Base-by-base conservation (phyloP, 2,797 vertebrate species). In the Hirundo rustica region DNA sequence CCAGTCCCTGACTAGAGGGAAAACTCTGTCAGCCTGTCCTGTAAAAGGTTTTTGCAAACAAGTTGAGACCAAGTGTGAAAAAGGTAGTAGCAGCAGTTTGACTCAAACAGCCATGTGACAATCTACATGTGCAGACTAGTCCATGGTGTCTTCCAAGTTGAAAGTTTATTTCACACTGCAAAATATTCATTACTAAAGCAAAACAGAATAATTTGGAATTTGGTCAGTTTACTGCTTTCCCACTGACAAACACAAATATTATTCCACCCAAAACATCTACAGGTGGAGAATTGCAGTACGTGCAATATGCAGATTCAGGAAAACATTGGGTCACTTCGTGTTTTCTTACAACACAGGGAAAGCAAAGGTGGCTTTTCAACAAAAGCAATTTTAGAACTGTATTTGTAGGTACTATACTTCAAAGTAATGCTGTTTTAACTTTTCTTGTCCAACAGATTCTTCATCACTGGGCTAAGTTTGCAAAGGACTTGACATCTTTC, bases 101-200 rank as follows among this genome's bases (percentile, higher is more conserved):
- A 57, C 38, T 94, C 55, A 23, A 42, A 73, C 67, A 72, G 65
- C 61, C n/a, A 11, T 0, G 0, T 64, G 84, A 73, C 48, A 50
- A 42, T 47, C 73, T 84, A 58, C 79, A 92, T 70, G 61, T 2
- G 19, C 67, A 80, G 57, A 48, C 32, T 76, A 73, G 42, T 76
- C 60, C 21, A 1, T 19, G 36, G 30, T 51, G 64, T 88, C n/a
- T 73, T 87, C 88, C 5, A 38, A 58, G 80, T 95, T 88, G 30
- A 74, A 65, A 70, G 61, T 96, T 97, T 96, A 97, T 96, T 95
- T 94, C 78, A 81, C 71, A 65, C 86, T 90, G 82, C 76, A 83
- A 70, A 93, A 93, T 74, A 77, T 36, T 77, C 23, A 32, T 92
- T 91, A 75, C 68, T 92, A 94, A 90, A 87, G 66, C 73, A 66